These are phyloP conservation scores for Cryptocephalus primarius DNA, from an alignment of 2,888 invertebrate species.

Conservation along the genomic window DNA sequence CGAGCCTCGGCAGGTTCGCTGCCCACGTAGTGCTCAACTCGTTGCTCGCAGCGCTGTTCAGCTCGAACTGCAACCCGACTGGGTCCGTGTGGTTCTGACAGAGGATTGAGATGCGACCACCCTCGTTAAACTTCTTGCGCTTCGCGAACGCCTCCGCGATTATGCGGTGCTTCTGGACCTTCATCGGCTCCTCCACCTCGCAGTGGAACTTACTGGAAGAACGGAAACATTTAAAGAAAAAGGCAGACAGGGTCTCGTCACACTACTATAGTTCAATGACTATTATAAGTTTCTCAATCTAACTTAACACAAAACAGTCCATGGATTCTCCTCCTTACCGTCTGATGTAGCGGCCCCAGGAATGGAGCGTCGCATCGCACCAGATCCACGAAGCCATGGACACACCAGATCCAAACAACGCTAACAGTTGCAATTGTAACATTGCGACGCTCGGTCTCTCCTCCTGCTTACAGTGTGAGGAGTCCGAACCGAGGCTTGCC, in stretches of 20 bases:
- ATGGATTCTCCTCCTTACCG: conserved; percentile 43
- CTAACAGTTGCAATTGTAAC: conserved; percentile 69
- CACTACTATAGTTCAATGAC: too few relatives aligned
- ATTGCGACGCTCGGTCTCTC: conserved; percentile 72
- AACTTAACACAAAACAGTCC: too few relatives aligned
- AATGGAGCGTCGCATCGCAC: conserved; percentile 73
- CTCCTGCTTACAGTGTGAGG: conserved; percentile 51
- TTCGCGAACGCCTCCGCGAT: conserved; percentile 87
- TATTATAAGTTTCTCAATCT: too few relatives aligned
- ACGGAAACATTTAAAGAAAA: not conserved
- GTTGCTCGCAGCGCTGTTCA: conserved; percentile 63
- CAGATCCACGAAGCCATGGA: conserved; percentile 92
- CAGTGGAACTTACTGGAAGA: conserved; percentile 60
- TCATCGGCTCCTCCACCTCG: conserved; percentile 56
- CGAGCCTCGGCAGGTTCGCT: conserved; percentile 77
- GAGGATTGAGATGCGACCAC: conserved; percentile 77
- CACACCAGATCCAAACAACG: conserved; percentile 74
- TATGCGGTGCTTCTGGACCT: conserved; percentile 73
- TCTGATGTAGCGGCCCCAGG: conserved; percentile 77
- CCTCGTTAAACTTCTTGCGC: conserved; percentile 71
- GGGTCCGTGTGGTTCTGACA: conserved; percentile 87
- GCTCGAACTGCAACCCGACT: conserved; percentile 64
- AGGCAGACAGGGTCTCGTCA: too few relatives aligned
- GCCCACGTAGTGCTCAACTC: conserved; percentile 89
- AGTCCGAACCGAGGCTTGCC: conserved; percentile 31